Evolutionary conservation across 2,888 invertebrate species (phyloP).

Genomic region (Cancer borealis): DNA sequence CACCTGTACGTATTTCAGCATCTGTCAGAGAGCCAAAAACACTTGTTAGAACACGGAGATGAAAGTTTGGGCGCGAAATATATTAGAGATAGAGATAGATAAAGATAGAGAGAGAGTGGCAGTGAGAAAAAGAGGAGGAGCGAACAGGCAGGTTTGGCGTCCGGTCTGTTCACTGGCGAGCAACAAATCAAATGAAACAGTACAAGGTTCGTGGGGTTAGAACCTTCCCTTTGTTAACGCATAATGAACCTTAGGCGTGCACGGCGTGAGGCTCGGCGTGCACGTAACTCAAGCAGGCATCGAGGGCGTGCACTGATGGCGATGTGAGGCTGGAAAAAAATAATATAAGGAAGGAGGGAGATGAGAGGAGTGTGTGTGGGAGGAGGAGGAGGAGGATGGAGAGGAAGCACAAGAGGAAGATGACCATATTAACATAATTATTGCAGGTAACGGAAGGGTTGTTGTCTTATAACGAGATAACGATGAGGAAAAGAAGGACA

Average conservation of each 20-base stretch:
- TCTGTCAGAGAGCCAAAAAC: not conserved
- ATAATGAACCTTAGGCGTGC: not conserved
- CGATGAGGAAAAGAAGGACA: not conserved
- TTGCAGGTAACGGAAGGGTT: too few relatives aligned
- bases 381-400: not conserved
- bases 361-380: not conserved
- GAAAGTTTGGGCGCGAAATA: not conserved
- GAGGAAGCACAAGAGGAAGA: not conserved
- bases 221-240: not conserved
- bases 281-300: too few relatives aligned
- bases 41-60: not conserved
- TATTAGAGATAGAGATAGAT: not conserved
- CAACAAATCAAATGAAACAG: not conserved
- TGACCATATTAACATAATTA: not conserved
- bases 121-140: not conserved
- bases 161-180: not conserved
- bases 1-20: slow-evolving; percentile 68
- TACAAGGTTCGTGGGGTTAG: not conserved
- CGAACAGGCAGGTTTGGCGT: not conserved
- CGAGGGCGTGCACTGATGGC: too few relatives aligned
- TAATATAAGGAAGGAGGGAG: not conserved
- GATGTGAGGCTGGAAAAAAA: too few relatives aligned
- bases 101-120: too few relatives aligned
- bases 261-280: too few relatives aligned
- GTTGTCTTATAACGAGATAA: not conserved